Evolutionary conservation across 2,113 vertebrate genomes (phyloP), one percentile per base, ranked within the genome.

Genomic region (Myiozetetes cayanensis): DNA sequence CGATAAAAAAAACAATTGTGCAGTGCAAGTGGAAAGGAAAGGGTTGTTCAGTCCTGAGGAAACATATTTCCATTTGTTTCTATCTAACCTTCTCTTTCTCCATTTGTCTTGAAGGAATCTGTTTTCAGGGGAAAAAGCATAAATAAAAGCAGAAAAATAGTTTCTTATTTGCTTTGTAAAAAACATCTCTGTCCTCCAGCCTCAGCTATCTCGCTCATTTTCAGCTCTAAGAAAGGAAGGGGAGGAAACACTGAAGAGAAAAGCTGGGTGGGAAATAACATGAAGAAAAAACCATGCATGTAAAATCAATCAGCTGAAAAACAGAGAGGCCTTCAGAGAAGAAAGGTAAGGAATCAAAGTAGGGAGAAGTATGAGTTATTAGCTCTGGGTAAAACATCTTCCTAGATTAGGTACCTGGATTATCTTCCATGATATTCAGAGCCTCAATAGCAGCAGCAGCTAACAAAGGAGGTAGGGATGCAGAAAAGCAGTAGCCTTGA

Each of bases 401-500:
- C 41, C n/a, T n/a, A 12, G 86, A 47, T 82, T 84, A 88, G 62
- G 28, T 98, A 99, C 99, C 99, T 98, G 99, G 98, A 93, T 99
- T 98, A 92, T 99, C 99, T 96, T 99, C 99, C 99, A 99, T 99
- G 96, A 99, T 99, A 97, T 98, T 98, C 49, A 99, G 98, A 61
- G 98, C 99, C 88, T 99, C 99, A 9, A 99, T 99, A 75, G 99
- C 99, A 61, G 99, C 99, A 50, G 99, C 97, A 44, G 99, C 99
- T 94, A 99, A 90, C 97, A 99, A 98, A 28, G 99, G 99, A 53
- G 99, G 99, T 25, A 99, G 94, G 2, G 99, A 99, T 25, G 99
- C 99, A 52, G 99, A 99, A 96, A 99, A 99, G 95, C 99, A 99
- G 97, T 99, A 99, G 5, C 99, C 99, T 96, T 99, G 99, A 27